Percentiles rank a stretch among this genome's conserved stretches.
These are phyloP conservation scores for Platyrinchus mystaceus DNA, from an alignment of 2,797 vertebrate genomes.

Conservation along the genomic window DNA sequence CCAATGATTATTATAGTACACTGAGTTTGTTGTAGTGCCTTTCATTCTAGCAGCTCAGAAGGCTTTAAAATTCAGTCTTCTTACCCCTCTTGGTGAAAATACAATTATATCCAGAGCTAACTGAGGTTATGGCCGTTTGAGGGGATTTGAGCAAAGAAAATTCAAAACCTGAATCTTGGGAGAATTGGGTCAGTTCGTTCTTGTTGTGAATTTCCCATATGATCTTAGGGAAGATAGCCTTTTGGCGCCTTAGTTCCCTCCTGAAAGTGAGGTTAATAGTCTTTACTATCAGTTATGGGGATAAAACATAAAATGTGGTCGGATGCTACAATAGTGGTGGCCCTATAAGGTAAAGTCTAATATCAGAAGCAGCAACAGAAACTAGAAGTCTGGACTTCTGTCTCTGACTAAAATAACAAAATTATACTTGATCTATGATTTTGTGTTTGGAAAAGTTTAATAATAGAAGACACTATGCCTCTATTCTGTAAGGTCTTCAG, in stretches of 20 bases:
- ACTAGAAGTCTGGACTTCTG: not conserved
- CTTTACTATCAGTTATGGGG: not conserved
- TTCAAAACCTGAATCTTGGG: not conserved
- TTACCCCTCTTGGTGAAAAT: not conserved
- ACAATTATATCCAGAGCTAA: not conserved
- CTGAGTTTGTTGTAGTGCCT: not conserved
- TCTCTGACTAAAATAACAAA: not conserved
- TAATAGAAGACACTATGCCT: not conserved
- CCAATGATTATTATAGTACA: not conserved
- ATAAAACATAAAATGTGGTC: not conserved
- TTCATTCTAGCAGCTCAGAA: not conserved
- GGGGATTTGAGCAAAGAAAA: not conserved
- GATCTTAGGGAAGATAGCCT: not conserved
- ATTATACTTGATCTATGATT: not conserved
- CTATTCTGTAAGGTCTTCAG: constrained; percentile 5
- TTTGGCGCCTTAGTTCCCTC: not conserved
- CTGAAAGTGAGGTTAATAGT: constrained; percentile 1
- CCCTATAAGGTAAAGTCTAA: not conserved
- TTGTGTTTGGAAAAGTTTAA: constrained; percentile 1
- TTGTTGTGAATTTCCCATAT: not conserved
- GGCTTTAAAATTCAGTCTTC: constrained; percentile 1
- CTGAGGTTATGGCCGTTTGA: not conserved
- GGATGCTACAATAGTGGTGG: not conserved
- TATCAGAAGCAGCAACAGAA: not conserved
- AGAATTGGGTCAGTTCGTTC: not conserved